Base-by-base conservation (phyloP, 2,113 vertebrate species). In the Raja brachyura region DNA sequence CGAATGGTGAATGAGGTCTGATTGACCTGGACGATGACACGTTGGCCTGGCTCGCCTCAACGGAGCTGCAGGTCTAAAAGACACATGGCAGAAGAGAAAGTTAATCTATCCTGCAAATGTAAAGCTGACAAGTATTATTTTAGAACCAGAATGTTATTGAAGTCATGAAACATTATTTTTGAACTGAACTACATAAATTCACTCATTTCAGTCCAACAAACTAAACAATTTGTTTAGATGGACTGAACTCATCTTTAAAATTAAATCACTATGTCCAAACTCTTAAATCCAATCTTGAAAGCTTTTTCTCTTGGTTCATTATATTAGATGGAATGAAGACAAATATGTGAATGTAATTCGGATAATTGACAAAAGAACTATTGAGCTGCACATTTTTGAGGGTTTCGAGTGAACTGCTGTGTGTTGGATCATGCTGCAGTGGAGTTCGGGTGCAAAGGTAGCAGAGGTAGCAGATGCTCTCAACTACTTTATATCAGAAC, bases 211-310 rank as follows among this genome's bases (percentile, higher is more conserved):
- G 18, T 28, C 4, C 33, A 48, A n/a, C n/a, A 77, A 77, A 11
- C 31, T 77, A 77, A 77, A 79, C 18, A 48, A 14, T 4, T 83
- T 56, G 22, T 2, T 56, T 56, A 25, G 54, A 25, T 83, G 48
- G 79, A 54, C 8, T 83, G 48, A 83, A 4, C 79, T 25, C 54
- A 83, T 61, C 56, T 61, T 14, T 85, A 61, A 59, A 61, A 61
- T 85, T 59, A 28, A 10, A 14, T 85, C 28, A 81, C 0, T 85
- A 56, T 25, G 20, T 54, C 56, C 56, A 61, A 85, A 48, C 1
- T 56, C 54, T 85, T 85, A 22, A 85, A 61, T 85, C n/a, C 81
- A 85, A 85, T 70, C 16, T 22, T 90, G 33, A 70, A 39, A 90
- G 61, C 63, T 66, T 33, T 70, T 31, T 0, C 18, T 14, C 66